Conservation (phyloP, 92 coral and sea anemone species). For the Siderastrea radians region DNA sequence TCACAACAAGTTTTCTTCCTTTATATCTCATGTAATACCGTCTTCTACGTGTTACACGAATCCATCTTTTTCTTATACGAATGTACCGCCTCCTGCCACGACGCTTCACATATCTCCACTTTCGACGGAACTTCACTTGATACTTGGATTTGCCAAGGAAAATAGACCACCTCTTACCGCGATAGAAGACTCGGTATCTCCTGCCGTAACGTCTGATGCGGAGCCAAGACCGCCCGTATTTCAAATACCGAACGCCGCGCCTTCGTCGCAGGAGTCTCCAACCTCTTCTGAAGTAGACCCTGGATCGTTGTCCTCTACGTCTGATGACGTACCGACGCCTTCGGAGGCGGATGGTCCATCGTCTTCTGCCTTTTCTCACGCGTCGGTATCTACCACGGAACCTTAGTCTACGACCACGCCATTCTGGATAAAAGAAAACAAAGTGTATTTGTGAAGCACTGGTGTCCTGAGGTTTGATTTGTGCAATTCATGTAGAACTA, state of each 20-base stretch:
- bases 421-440: neutral
- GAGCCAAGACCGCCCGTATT: slow-evolving; percentile 8
- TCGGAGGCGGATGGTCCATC: neutral
- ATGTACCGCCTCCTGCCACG: neutral
- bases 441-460: neutral
- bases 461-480: neutral
- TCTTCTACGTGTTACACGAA: slow-evolving; percentile 5
- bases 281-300: slow-evolving; percentile 8
- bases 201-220: slow-evolving; percentile 7
- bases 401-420: slow-evolving; percentile 19
- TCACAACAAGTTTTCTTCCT: slow-evolving; percentile 14
- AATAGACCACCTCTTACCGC: neutral
- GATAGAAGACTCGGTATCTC: neutral
- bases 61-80: neutral
- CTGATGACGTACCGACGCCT: slow-evolving; percentile 8
- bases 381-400: slow-evolving; percentile 48
- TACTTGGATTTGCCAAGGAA: neutral
- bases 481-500: too few species aligned
- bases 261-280: slow-evolving; percentile 6
- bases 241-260: slow-evolving; percentile 32
- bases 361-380: slow-evolving; percentile 31
- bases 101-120: slow-evolving; percentile 26
- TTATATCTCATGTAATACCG: slow-evolving; percentile 14
- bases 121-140: slow-evolving; percentile 13
- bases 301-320: slow-evolving; percentile 5